Conservation (phyloP, 2,888 invertebrate species). For the Synanthedon andrenaeformis region DNA sequence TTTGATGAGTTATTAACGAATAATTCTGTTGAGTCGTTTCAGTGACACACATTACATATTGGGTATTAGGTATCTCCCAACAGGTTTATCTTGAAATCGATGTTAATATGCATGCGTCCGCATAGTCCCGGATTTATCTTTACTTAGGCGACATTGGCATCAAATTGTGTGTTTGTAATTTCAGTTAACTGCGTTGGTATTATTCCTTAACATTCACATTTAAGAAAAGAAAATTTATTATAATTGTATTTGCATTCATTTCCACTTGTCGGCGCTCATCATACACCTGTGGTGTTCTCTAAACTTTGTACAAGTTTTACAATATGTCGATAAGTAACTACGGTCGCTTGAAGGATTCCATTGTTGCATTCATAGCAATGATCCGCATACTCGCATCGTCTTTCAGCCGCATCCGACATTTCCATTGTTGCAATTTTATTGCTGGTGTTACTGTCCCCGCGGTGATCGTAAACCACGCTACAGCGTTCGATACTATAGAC, state of each 20-base stretch:
- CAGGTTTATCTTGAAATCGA: background rate
- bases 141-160: too few relatives aligned
- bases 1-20: slow-evolving; percentile 31
- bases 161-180: background rate
- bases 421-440: slow-evolving; percentile 69
- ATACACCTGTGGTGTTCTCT: slow-evolving; percentile 26
- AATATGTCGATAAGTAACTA: slow-evolving; percentile 56
- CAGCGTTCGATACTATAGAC: slow-evolving; percentile 58
- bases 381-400: slow-evolving; percentile 57
- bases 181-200: background rate
- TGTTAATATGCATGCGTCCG: too few relatives aligned
- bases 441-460: slow-evolving; percentile 64
- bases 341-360: slow-evolving; percentile 59
- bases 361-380: slow-evolving; percentile 66
- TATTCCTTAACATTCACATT: background rate
- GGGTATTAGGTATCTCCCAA: background rate
- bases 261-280: slow-evolving; percentile 7
- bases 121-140: background rate
- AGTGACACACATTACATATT: slow-evolving; percentile 1
- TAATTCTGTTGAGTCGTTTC: slow-evolving; percentile 23
- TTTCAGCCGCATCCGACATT: slow-evolving; percentile 63
- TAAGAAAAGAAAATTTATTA: slow-evolving; percentile 14
- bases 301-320: slow-evolving; percentile 39
- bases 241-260: slow-evolving; percentile 18
- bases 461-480: slow-evolving; percentile 60